phyloP scores from a whole-genome alignment of 2,797 vertebrate species.

The Antennarius maculatus region DNA sequence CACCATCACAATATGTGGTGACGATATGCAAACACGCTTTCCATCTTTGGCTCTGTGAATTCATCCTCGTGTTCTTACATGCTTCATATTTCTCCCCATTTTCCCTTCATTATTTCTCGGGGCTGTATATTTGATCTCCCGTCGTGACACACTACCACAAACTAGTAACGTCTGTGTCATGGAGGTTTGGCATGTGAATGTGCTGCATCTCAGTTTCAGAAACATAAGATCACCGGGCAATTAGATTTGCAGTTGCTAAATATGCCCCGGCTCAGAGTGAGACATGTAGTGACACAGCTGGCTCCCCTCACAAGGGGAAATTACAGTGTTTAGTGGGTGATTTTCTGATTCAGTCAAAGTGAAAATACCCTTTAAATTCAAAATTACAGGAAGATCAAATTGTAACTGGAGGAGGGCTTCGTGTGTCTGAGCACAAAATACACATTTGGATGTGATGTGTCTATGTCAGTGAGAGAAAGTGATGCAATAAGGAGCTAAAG shows the following conservation, averaged over 20 bases:
- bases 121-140: constrained; percentile 32
- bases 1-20: constrained; percentile 1
- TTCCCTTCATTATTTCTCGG: constrained; percentile 28
- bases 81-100: constrained; percentile 31
- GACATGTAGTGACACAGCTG: constrained; percentile 67
- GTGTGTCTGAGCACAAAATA: constrained; percentile 38
- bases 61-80: background rate
- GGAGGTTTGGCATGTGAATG: constrained; percentile 56
- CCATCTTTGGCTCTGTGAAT: constrained; percentile 12
- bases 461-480: constrained; percentile 51
- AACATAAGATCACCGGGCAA: constrained; percentile 47
- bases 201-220: constrained; percentile 59
- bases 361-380: constrained; percentile 76
- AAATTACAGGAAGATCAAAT: constrained; percentile 73
- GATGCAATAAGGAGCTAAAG: constrained; percentile 64
- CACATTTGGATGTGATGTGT: constrained; percentile 17
- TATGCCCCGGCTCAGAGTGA: constrained; percentile 30
- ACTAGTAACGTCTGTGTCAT: constrained; percentile 53
- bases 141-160: constrained; percentile 52
- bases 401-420: constrained; percentile 64
- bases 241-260: constrained; percentile 37
- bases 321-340: constrained; percentile 68
- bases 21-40: constrained; percentile 26
- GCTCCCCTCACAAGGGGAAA: constrained; percentile 48
- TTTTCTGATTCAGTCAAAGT: constrained; percentile 73